Conservation (phyloP, 2,113 vertebrate species). For the Epinephelus cyanopodus region DNA sequence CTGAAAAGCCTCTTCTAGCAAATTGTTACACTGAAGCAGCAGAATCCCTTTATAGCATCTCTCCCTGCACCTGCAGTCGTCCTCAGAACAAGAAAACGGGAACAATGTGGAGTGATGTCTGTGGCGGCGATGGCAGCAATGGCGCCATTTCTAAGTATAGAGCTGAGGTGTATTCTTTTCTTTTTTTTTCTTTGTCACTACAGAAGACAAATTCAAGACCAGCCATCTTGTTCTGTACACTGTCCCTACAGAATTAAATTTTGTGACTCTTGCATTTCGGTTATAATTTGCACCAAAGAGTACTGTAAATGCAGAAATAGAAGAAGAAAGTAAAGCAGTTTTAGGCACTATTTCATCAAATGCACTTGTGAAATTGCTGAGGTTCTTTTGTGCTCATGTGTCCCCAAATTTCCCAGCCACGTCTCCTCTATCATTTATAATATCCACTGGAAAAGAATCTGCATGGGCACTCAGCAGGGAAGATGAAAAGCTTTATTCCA, state of each 20-base stretch:
- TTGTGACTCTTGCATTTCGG: not conserved
- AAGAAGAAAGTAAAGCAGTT: not conserved
- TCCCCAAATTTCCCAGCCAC: not conserved
- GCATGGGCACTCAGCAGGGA: not conserved
- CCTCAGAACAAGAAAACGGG: not conserved
- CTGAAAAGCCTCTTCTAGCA: slow-evolving; percentile 32
- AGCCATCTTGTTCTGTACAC: not conserved
- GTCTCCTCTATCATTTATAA: not conserved
- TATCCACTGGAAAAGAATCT: slow-evolving; percentile 11
- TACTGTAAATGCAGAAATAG: not conserved
- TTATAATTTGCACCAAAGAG: not conserved
- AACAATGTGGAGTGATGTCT: slow-evolving; percentile 1
- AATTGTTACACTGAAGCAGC: slow-evolving; percentile 15
- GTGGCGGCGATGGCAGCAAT: not conserved
- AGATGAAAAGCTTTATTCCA: slow-evolving; percentile 1
- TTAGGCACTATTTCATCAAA: not conserved
- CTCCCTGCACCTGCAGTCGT: not conserved
- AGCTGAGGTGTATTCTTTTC: not conserved
- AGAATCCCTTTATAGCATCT: slow-evolving; percentile 11
- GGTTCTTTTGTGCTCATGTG: not conserved
- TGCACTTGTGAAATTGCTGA: no score
- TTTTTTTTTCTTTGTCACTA: not conserved
- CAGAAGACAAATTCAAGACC: not conserved
- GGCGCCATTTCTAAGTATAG: not conserved
- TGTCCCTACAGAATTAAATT: not conserved